These are phyloP conservation scores for Chymomyza procnemis DNA, from an alignment of 2,888 invertebrate genomes.

Conservation along the genomic window DNA sequence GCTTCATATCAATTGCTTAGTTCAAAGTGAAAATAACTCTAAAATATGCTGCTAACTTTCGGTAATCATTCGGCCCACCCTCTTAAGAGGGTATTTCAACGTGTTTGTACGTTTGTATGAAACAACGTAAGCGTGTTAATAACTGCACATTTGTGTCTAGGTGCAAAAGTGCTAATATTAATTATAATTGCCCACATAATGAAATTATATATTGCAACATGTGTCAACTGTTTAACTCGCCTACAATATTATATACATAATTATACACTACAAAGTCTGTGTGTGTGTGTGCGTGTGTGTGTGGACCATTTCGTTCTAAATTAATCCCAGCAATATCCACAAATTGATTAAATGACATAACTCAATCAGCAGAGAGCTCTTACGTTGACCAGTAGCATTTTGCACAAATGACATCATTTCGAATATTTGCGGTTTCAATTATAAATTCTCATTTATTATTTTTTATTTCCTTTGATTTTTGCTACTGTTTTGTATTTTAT, in stretches of 20 bases:
- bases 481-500: neutral
- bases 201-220: neutral
- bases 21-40: too few species aligned
- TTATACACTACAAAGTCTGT: too few species aligned
- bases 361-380: slow-evolving; percentile 28
- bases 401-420: neutral
- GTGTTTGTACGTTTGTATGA: neutral
- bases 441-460: neutral
- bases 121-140: slow-evolving; percentile 1
- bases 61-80: too few species aligned
- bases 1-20: too few species aligned
- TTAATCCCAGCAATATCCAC: neutral
- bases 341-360: slow-evolving; percentile 33
- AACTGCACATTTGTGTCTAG: neutral
- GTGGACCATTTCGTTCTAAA: neutral
- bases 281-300: too few species aligned
- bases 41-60: too few species aligned
- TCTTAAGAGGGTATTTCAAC: neutral
- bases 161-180: slow-evolving; percentile 24
- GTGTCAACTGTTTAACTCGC: neutral
- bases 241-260: too few species aligned
- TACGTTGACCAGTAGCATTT: neutral
- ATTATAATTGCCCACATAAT: slow-evolving; percentile 8
- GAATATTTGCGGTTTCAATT: slow-evolving; percentile 3
- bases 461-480: neutral